Conservation (phyloP, 2,797 vertebrate species). For the Cyprinodon diabolis region DNA sequence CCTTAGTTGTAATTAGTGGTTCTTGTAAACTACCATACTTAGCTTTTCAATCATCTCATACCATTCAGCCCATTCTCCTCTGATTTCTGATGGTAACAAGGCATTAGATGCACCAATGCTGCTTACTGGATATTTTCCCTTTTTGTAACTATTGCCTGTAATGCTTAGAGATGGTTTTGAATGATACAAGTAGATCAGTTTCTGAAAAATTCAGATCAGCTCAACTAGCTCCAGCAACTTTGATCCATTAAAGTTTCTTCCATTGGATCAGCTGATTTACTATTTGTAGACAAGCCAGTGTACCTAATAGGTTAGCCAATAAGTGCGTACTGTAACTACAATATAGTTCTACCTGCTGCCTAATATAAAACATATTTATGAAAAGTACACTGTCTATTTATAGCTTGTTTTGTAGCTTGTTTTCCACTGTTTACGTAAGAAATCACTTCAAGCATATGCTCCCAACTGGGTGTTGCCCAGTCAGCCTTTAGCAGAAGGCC, state of each 20-base stretch:
- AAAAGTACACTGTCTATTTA: background rate
- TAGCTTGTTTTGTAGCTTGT: background rate
- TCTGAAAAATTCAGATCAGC: background rate
- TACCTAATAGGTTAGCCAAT: background rate
- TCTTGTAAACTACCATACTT: too few relatives aligned
- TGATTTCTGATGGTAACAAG: too few relatives aligned
- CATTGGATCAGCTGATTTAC: background rate
- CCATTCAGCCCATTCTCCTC: too few relatives aligned
- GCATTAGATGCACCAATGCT: background rate
- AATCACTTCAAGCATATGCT: background rate
- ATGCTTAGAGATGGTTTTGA: background rate
- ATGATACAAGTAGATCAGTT: background rate
- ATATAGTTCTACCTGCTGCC: background rate
- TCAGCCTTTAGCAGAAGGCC: too few relatives aligned
- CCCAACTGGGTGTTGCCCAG: too few relatives aligned
- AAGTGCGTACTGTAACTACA: background rate
- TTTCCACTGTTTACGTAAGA: background rate
- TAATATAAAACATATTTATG: background rate
- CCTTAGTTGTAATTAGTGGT: too few relatives aligned
- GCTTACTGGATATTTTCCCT: background rate
- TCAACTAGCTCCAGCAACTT: background rate
- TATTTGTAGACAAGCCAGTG: background rate
- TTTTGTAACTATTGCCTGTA: background rate
- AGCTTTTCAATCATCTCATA: too few relatives aligned
- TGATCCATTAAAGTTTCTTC: background rate